Percentiles rank a stretch among this genome's conserved stretches.
phyloP scores from a whole-genome alignment of 2,797 vertebrate genomes.

The Bradypus variegatus region DNA sequence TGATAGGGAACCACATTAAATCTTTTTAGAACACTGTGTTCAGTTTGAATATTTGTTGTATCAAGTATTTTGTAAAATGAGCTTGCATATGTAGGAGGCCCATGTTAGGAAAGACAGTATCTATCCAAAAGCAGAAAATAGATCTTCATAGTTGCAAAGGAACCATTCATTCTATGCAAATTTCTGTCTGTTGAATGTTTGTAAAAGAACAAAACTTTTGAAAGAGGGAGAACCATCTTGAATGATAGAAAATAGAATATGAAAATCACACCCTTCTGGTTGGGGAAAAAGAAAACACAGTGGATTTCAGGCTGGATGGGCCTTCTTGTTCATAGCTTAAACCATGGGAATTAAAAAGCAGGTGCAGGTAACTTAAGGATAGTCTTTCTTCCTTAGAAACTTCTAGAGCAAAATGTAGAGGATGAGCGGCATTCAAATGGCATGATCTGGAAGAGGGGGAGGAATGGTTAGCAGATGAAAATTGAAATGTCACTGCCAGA shows the following conservation, averaged over 20 bases:
- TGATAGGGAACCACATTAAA: background rate
- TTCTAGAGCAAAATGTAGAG: background rate
- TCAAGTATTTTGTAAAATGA: background rate
- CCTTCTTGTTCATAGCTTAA: background rate
- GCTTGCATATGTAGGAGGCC: background rate
- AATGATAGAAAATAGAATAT: background rate
- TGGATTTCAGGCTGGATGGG: background rate
- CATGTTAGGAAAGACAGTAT: background rate
- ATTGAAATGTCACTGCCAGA: background rate
- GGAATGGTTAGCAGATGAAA: background rate
- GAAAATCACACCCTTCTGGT: background rate
- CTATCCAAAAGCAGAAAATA: background rate
- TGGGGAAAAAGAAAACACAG: background rate
- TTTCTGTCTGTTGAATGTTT: background rate
- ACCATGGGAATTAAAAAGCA: background rate
- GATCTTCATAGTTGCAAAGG: background rate
- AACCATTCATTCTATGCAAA: background rate
- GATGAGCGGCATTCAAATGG: background rate
- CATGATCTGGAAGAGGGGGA: background rate
- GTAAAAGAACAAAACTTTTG: background rate
- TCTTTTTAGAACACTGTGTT: background rate
- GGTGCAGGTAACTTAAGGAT: background rate
- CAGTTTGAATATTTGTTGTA: background rate
- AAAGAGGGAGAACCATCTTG: background rate
- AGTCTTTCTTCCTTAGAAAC: background rate